Evolutionary conservation across 2,113 vertebrate genomes (phyloP).

Genomic region (Gracilinanus agilis): DNA sequence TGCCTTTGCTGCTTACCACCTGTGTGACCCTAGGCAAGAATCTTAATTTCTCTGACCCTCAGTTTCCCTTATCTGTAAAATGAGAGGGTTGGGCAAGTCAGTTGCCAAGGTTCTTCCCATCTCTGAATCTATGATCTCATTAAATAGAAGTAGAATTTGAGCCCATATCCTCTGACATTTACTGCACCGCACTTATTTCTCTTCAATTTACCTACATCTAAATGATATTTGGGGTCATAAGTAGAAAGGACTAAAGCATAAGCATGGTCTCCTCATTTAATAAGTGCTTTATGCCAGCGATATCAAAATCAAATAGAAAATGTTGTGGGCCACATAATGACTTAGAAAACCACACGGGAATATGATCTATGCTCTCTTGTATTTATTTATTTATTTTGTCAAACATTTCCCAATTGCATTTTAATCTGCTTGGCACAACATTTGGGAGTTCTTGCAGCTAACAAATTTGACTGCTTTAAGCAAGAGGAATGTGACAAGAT

Average conservation of each 20-base stretch:
- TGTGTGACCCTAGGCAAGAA: background rate
- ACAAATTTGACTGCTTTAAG: background rate
- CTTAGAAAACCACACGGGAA: background rate
- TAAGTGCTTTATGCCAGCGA: background rate
- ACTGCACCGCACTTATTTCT: background rate
- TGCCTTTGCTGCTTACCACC: background rate
- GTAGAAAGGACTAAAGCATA: background rate
- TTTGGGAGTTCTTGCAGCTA: background rate
- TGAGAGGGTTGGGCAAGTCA: background rate
- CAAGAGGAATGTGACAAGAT: background rate
- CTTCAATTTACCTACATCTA: background rate
- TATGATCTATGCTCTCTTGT: background rate
- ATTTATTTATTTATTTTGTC: background rate
- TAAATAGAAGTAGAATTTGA: background rate
- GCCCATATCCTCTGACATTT: background rate
- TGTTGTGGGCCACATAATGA: background rate
- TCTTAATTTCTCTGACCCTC: background rate
- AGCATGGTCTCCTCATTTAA: background rate
- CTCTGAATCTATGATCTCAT: background rate
- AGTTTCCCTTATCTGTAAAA: background rate
- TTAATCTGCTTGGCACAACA: background rate
- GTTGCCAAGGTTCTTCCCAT: background rate
- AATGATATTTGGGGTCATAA: background rate
- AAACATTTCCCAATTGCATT: background rate
- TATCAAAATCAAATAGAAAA: background rate